These are phyloP conservation scores for Cirrhinus molitorella DNA, from an alignment of 2,797 vertebrate species.

Conservation along the genomic window DNA sequence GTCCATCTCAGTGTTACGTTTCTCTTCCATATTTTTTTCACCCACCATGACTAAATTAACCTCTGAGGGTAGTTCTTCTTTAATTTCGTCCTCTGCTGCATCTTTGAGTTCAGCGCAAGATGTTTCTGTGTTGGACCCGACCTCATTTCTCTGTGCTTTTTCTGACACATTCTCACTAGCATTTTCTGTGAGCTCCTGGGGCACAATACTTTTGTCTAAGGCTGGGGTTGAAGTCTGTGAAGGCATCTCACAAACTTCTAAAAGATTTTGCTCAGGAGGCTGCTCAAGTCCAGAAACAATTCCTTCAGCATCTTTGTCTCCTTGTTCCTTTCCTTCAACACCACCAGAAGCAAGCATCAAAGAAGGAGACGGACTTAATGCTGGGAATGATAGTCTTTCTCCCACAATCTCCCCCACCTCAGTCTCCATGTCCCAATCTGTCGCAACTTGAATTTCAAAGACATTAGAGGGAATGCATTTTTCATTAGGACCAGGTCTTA, in stretches of 20 bases:
- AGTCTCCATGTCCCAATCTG: conserved; percentile 80
- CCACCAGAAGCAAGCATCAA: conserved; percentile 66
- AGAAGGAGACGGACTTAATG: conserved; percentile 80
- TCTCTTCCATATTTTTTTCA: conserved; percentile 71
- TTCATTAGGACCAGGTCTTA: conserved; percentile 63
- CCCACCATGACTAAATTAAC: conserved; percentile 80
- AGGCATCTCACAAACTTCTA: conserved; percentile 33
- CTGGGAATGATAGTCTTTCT: conserved; percentile 79
- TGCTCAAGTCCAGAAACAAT: conserved; percentile 3
- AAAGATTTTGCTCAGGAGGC: conserved; percentile 10
- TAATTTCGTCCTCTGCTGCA: conserved; percentile 71
- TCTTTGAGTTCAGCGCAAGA: conserved; percentile 59
- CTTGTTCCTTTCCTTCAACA: conserved; percentile 60
- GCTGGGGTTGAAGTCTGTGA: conserved; percentile 28
- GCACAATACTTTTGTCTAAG: neutral
- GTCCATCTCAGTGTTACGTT: conserved; percentile 10
- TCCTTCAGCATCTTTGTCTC: conserved; percentile 47
- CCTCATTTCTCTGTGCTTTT: conserved; percentile 17
- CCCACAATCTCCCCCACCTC: conserved; percentile 75
- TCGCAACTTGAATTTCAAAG: conserved; percentile 69
- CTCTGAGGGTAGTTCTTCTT: conserved; percentile 76
- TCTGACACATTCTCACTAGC: conserved; percentile 30
- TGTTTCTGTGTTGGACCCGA: conserved; percentile 16
- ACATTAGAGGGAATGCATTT: conserved; percentile 39
- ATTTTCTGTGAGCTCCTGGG: neutral